Evolutionary conservation across 2,888 invertebrate genomes (phyloP).

Genomic region (Scrobipalpa costella): DNA sequence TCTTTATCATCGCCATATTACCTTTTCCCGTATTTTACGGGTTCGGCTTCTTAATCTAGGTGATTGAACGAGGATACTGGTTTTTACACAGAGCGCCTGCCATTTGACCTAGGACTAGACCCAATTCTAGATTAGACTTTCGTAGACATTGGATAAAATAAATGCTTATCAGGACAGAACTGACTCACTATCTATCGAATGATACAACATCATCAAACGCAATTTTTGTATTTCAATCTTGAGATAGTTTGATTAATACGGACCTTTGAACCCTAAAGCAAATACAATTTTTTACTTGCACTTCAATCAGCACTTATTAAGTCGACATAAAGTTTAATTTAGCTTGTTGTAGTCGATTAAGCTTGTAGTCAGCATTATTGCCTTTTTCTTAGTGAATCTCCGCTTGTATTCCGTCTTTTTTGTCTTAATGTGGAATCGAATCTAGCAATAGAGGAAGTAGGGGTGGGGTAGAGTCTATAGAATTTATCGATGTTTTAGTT

Average conservation of each 20-base stretch:
- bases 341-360: slow-evolving; percentile 30
- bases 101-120: too few species aligned
- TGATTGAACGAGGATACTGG: too few species aligned
- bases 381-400: slow-evolving; percentile 53
- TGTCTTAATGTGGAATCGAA: slow-evolving; percentile 66
- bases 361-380: slow-evolving; percentile 49
- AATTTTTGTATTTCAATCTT: too few species aligned
- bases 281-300: not conserved
- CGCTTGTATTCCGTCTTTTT: slow-evolving; percentile 56
- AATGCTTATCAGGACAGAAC: too few species aligned
- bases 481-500: slow-evolving; percentile 2
- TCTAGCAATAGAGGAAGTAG: slow-evolving; percentile 51
- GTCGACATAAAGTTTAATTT: slow-evolving; percentile 28
- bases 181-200: too few species aligned
- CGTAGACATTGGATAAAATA: too few species aligned
- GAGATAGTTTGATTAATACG: not conserved
- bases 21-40: too few species aligned
- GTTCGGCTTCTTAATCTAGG: too few species aligned
- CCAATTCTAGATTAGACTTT: too few species aligned
- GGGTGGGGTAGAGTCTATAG: slow-evolving; percentile 33
- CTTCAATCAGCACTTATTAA: slow-evolving; percentile 21
- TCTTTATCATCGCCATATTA: too few species aligned
- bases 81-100: too few species aligned
- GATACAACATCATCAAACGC: too few species aligned
- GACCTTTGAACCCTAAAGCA: not conserved